Evolutionary conservation across 2,888 invertebrate genomes (phyloP), one percentile per base, ranked within the genome.

Genomic region (Omphaloscelis lunosa): DNA sequence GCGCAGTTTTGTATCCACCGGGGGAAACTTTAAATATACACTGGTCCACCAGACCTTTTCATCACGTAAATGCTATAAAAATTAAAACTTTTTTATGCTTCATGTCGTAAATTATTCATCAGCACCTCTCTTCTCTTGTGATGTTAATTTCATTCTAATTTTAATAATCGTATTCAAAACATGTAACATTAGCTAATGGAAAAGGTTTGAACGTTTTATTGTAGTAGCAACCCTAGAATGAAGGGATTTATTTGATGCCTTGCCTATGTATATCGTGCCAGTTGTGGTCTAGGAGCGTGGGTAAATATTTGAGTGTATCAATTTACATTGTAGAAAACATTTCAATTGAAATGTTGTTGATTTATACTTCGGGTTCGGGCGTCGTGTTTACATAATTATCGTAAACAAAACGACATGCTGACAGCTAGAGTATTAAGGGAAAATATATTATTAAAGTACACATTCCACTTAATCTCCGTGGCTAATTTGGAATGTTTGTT

Each of bases 91-190:
- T 88, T 90, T 90, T 86, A 89, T 87, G 88, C 71, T 86, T 82
- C 83, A 78, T 85, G 72, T 75, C 73, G 86, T 93, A 88, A 92
- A 93, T 93, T 90, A 93, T 93, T 94, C 91, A 94, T 92, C 89
- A 90, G 84, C 87, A 82, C 82, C 85, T 83, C 83, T 82, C 88
- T 89, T 82, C 83, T 84, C 87, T 89, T 93, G 90, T 92, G 84
- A 94, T 94, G 93, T 88, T 92, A 94, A 94, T 94, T 90, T 89
- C 79, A 89, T 91, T 91, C 91, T 92, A 91, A 93, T 94, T 94
- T 92, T 90, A 90, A 92, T 93, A 92, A 94, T 93, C 92, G 86
- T 90, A 93, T 94, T 93, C 91, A 87, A 89, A 93, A 91, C 91
- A 91, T 92, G 92, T 91, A 90, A 90, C 90, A 86, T 90, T 90